These are phyloP conservation scores for Mamestra configurata DNA, from an alignment of 1,140 invertebrate genomes.

Conservation along the genomic window DNA sequence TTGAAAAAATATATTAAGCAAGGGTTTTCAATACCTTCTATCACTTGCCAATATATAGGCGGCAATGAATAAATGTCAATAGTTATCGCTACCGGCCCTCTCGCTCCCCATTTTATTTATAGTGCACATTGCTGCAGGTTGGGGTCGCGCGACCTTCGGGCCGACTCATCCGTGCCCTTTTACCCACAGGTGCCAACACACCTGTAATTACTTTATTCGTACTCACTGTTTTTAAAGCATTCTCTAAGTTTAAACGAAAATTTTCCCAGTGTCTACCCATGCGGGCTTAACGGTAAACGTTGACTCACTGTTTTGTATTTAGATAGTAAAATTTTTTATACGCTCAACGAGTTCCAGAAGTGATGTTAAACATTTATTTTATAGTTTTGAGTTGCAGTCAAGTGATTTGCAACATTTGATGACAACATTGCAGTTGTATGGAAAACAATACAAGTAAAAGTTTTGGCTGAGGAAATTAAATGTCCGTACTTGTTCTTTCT, in stretches of 20 bases:
- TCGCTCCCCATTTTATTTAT: slow-evolving; percentile 54
- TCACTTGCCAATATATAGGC: slow-evolving; percentile 17
- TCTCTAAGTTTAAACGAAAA: slow-evolving; percentile 32
- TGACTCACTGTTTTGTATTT: slow-evolving; percentile 46
- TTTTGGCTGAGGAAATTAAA: background rate
- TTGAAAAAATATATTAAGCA: background rate
- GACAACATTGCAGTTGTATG: background rate
- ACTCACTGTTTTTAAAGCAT: slow-evolving; percentile 49
- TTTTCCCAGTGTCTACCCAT: slow-evolving; percentile 6
- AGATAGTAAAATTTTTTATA: slow-evolving; percentile 29
- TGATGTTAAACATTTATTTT: slow-evolving; percentile 5
- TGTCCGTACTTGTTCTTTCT: background rate
- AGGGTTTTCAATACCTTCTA: background rate
- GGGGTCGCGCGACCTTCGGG: slow-evolving; percentile 66
- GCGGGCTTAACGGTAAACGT: slow-evolving; percentile 45
- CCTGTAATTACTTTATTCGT: slow-evolving; percentile 69
- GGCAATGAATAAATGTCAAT: slow-evolving; percentile 30
- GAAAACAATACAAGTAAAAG: background rate
- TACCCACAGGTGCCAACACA: slow-evolving; percentile 78
- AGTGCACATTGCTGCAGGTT: slow-evolving; percentile 49
- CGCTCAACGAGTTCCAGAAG: background rate
- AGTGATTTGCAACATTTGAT: background rate
- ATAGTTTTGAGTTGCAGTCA: background rate
- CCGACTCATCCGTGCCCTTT: slow-evolving; percentile 64
- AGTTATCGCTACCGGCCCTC: slow-evolving; percentile 17